Conservation (phyloP, 2,797 vertebrate genomes). For the Rhynchonycteris naso region DNA sequence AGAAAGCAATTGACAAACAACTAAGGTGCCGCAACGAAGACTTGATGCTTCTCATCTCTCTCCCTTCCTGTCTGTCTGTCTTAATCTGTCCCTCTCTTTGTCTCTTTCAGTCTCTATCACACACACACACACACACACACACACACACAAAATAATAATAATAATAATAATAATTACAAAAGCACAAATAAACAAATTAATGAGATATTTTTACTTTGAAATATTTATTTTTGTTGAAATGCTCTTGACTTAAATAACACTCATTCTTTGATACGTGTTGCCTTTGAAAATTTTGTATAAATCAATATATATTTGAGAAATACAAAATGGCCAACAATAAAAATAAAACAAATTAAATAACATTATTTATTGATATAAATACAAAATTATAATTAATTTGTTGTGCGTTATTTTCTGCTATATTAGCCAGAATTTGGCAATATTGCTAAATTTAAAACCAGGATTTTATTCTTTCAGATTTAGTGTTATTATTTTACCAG, state of each 20-base stretch:
- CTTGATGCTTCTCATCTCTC: too few relatives aligned
- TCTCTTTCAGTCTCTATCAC: too few relatives aligned
- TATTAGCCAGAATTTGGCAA: slow-evolving; percentile 21
- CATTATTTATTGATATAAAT: neutral
- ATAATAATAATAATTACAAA: neutral
- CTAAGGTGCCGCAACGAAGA: too few relatives aligned
- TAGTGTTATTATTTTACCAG: neutral
- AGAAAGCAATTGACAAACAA: too few relatives aligned
- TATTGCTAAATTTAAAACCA: neutral
- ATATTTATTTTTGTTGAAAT: slow-evolving; percentile 21
- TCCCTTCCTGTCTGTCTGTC: too few relatives aligned
- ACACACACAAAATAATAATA: too few relatives aligned
- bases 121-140: too few relatives aligned
- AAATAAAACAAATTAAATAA: neutral
- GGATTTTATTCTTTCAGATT: neutral
- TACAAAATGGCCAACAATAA: neutral
- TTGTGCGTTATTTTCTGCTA: neutral
- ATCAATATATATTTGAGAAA: neutral
- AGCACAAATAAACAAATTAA: neutral
- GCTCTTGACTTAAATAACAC: neutral
- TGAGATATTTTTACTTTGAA: slow-evolving; percentile 21
- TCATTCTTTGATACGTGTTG: neutral
- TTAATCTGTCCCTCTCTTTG: too few relatives aligned
- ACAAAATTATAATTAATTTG: neutral
- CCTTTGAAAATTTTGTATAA: neutral